Conservation (phyloP, 2,888 invertebrate species). For the Saturnia japonica region DNA sequence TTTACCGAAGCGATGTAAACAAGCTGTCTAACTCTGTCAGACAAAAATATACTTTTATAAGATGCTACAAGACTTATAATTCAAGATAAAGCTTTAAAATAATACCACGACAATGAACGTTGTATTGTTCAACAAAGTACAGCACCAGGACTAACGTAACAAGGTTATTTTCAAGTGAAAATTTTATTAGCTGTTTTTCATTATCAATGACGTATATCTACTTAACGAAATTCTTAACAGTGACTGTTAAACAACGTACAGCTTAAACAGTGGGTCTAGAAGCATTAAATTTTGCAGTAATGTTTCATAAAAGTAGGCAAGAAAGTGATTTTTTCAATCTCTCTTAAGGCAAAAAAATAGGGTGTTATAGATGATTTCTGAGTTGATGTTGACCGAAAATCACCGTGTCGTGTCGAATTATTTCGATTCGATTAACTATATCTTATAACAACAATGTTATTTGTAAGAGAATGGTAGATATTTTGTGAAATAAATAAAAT, state of each 20-base stretch:
- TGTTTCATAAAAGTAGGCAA: too few relatives aligned
- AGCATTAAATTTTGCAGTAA: too few relatives aligned
- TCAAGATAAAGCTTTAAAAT: not conserved
- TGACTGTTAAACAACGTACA: not conserved
- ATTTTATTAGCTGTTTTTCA: not conserved
- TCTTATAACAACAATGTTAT: too few relatives aligned
- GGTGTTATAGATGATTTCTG: too few relatives aligned
- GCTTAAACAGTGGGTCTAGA: too few relatives aligned
- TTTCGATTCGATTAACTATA: too few relatives aligned
- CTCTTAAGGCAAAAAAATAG: too few relatives aligned
- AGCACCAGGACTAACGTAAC: not conserved
- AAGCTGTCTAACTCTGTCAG: slow-evolving; percentile 34
- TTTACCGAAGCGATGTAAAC: slow-evolving; percentile 48
- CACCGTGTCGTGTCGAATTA: too few relatives aligned
- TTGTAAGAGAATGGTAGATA: too few relatives aligned
- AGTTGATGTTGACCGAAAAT: too few relatives aligned
- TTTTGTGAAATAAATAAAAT: not conserved
- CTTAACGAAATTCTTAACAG: too few relatives aligned
- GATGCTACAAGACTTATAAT: not conserved
- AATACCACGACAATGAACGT: not conserved
- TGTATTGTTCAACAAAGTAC: slow-evolving; percentile 9
- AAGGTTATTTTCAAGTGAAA: not conserved
- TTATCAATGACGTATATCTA: not conserved
- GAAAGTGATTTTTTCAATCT: too few relatives aligned
- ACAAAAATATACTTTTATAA: slow-evolving; percentile 17